These are phyloP conservation scores for Strigamia maritima DNA, from an alignment of 2,888 invertebrate species.

Conservation along the genomic window DNA sequence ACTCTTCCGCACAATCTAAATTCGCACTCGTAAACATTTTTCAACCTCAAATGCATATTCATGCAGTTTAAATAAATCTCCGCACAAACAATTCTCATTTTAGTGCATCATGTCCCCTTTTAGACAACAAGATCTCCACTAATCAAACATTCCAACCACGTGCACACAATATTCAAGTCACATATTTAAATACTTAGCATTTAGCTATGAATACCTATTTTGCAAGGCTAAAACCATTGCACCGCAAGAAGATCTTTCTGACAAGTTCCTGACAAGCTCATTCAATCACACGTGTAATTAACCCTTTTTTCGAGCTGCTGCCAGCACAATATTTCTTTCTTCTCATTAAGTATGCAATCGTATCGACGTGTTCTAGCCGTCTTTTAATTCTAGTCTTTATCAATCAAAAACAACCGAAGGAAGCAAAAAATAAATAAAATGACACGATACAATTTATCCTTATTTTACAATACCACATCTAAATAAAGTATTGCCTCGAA, in stretches of 20 bases:
- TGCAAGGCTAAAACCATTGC: constrained; percentile 11
- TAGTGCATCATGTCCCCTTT: too few relatives aligned
- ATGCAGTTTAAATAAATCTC: too few relatives aligned
- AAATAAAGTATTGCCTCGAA: background rate
- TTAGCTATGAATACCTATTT: too few relatives aligned
- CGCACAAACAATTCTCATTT: too few relatives aligned
- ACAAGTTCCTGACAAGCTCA: constrained; percentile 1
- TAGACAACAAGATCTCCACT: too few relatives aligned
- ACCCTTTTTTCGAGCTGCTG: constrained; percentile 2
- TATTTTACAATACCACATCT: background rate
- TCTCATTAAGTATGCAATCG: background rate
- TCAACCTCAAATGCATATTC: too few relatives aligned
- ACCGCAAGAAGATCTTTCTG: background rate
- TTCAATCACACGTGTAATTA: background rate
- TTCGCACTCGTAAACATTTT: too few relatives aligned
- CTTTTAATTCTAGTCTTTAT: constrained; percentile 15
- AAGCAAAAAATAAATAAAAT: background rate
- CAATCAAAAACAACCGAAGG: background rate
- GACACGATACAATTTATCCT: background rate
- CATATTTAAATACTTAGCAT: background rate
- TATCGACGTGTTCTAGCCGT: background rate
- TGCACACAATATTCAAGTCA: background rate
- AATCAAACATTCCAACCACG: too few relatives aligned
- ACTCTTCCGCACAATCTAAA: too few relatives aligned
- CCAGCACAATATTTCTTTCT: background rate